A percentile compares a stretch with the other conserved stretches of the same genome.
phyloP scores from a whole-genome alignment of 1,140 invertebrate genomes.

The Ceratitis capitata region DNA sequence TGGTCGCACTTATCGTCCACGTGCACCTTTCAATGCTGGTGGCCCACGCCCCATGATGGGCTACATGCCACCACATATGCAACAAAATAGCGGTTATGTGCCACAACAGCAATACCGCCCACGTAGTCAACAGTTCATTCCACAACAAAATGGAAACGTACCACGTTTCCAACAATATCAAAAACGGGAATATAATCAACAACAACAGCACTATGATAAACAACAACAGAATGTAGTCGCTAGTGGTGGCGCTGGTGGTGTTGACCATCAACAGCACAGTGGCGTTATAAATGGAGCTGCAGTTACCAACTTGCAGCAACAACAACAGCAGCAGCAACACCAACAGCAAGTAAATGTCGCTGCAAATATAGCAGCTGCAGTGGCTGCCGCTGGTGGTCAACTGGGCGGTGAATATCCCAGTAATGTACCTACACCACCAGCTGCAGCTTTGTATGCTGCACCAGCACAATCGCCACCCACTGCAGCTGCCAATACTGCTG shows the following conservation, averaged over 20 bases:
- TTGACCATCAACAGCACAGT: slow-evolving; percentile 20
- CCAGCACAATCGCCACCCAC: slow-evolving; percentile 45
- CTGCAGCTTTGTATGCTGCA: slow-evolving; percentile 44
- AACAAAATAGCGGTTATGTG: slow-evolving; percentile 54
- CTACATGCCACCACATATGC: slow-evolving; percentile 53
- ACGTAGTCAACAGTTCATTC: slow-evolving; percentile 55
- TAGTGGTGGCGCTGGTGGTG: slow-evolving; percentile 28
- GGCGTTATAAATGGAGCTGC: slow-evolving; percentile 31
- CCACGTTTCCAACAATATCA: slow-evolving; percentile 61
- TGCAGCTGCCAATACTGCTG: slow-evolving; percentile 47
- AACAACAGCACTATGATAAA: slow-evolving; percentile 52
- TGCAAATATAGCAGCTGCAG: slow-evolving; percentile 60
- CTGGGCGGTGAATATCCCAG: slow-evolving; percentile 50
- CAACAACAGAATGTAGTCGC: slow-evolving; percentile 42
- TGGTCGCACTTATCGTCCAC: slow-evolving; percentile 52
- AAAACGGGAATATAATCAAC: slow-evolving; percentile 58
- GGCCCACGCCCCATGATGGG: slow-evolving; percentile 45
- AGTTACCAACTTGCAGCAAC: slow-evolving; percentile 1
- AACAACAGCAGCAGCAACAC: slow-evolving; percentile 39
- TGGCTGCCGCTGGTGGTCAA: slow-evolving; percentile 50
- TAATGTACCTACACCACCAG: slow-evolving; percentile 47
- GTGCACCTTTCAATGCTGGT: slow-evolving; percentile 58
- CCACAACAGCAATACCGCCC: slow-evolving; percentile 52
- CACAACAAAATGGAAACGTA: slow-evolving; percentile 54
- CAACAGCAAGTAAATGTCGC: slow-evolving; percentile 55